Evolutionary conservation across 2,113 vertebrate species (phyloP).

Genomic region (Silurus glanis): DNA sequence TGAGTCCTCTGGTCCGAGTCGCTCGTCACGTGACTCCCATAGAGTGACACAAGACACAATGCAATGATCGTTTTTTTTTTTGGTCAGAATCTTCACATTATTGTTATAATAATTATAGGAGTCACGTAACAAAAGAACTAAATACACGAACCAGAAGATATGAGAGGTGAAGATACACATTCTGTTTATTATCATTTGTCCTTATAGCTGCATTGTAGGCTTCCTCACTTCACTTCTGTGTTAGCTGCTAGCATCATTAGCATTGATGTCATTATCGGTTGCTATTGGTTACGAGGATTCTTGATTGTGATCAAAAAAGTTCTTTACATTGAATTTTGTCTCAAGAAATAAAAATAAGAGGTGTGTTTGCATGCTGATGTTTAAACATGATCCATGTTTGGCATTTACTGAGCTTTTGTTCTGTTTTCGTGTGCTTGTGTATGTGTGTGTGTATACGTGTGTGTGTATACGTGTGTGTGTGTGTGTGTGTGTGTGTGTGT

Average conservation of each 20-base stretch:
- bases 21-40: no score
- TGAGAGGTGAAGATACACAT: no score
- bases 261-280: neutral
- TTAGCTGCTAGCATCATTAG: no score
- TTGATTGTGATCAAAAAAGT: neutral
- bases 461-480: neutral
- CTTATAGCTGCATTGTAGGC: neutral
- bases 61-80: no score
- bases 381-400: neutral
- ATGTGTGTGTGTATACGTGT: conserved; percentile 11
- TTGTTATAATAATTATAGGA: no score
- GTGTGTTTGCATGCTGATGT: neutral
- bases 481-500: conserved; percentile 16
- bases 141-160: no score
- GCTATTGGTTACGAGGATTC: neutral
- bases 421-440: neutral
- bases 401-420: neutral
- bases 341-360: neutral
- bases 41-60: no score
- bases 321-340: no score
- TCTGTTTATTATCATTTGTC: no score
- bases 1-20: no score
- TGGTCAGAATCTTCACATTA: no score
- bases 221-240: neutral
- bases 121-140: no score